Conservation (phyloP, 2,113 vertebrate species). For the Cyphomyrus plagiostoma region DNA sequence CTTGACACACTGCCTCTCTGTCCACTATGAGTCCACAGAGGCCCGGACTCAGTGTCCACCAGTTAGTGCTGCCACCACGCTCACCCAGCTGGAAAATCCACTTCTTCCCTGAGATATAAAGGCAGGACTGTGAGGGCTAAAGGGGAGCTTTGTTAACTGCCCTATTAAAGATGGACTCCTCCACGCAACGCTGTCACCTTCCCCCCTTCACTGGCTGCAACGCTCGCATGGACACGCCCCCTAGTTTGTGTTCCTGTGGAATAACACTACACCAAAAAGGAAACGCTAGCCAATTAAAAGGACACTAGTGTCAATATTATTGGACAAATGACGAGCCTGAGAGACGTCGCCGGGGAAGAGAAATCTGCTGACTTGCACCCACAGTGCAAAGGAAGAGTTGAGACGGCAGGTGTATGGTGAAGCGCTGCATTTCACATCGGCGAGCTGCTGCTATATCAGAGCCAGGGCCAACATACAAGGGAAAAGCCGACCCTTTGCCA, state of each 20-base stretch:
- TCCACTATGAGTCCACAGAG: slow-evolving; percentile 3
- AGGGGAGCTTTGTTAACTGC: slow-evolving; percentile 1
- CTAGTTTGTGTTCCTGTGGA: not conserved
- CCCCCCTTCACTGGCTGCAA: not conserved
- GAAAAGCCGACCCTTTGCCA: not conserved
- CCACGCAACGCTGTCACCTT: not conserved
- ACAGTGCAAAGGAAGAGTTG: not conserved
- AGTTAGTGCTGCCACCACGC: not conserved
- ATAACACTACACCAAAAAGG: not conserved
- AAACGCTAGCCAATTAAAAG: not conserved
- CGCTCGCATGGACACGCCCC: not conserved
- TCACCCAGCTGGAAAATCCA: slow-evolving; percentile 10
- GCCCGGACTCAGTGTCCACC: not conserved
- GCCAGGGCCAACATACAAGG: not conserved
- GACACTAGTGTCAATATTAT: not conserved
- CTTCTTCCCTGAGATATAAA: slow-evolving; percentile 5
- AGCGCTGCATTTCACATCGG: not conserved
- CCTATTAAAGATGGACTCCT: not conserved
- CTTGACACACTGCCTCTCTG: slow-evolving; percentile 14
- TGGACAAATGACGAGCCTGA: not conserved
- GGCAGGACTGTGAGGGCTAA: slow-evolving; percentile 13
- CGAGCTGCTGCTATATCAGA: not conserved
- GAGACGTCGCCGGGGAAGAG: not conserved
- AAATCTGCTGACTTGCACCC: not conserved
- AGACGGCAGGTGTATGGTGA: not conserved